These are phyloP conservation scores for Lutjanus argentimaculatus DNA, from an alignment of 2,797 vertebrate genomes.

Conservation along the genomic window DNA sequence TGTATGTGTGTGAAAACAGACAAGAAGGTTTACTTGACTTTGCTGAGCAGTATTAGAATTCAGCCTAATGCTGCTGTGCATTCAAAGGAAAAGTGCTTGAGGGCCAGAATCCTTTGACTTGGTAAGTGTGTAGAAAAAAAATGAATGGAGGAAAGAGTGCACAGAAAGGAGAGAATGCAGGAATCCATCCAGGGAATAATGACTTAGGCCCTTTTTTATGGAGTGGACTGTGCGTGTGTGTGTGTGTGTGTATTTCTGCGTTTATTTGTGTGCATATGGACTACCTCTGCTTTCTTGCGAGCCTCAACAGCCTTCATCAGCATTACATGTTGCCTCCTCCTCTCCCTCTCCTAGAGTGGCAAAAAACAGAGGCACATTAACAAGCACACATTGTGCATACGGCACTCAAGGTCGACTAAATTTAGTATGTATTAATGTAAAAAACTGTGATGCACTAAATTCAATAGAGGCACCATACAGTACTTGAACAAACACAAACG, in stretches of 20 bases:
- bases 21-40: slow-evolving; percentile 78
- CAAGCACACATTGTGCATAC: slow-evolving; percentile 53
- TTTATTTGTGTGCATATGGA: slow-evolving; percentile 61
- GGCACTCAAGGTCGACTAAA: slow-evolving; percentile 63
- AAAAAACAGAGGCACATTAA: slow-evolving; percentile 79
- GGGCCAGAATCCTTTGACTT: slow-evolving; percentile 83
- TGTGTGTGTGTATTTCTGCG: slow-evolving; percentile 56
- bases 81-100: slow-evolving; percentile 82
- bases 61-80: slow-evolving; percentile 78
- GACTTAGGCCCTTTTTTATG: slow-evolving; percentile 67
- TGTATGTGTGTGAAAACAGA: slow-evolving; percentile 60
- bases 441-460: slow-evolving; percentile 70
- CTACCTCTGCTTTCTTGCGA: slow-evolving; percentile 98
- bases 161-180: slow-evolving; percentile 69
- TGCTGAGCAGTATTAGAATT: slow-evolving; percentile 82
- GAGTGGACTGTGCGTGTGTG: slow-evolving; percentile 55
- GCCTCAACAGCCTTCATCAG: slow-evolving; percentile 99
- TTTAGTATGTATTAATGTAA: slow-evolving; percentile 71
- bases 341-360: slow-evolving; percentile 95
- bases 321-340: slow-evolving; percentile 98
- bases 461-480: slow-evolving; percentile 73
- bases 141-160: slow-evolving; percentile 61
- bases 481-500: slow-evolving; percentile 80
- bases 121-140: slow-evolving; percentile 70
- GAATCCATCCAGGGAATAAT: slow-evolving; percentile 76